Evolutionary conservation across 2,888 invertebrate species (phyloP).

Genomic region (Seira musarum): DNA sequence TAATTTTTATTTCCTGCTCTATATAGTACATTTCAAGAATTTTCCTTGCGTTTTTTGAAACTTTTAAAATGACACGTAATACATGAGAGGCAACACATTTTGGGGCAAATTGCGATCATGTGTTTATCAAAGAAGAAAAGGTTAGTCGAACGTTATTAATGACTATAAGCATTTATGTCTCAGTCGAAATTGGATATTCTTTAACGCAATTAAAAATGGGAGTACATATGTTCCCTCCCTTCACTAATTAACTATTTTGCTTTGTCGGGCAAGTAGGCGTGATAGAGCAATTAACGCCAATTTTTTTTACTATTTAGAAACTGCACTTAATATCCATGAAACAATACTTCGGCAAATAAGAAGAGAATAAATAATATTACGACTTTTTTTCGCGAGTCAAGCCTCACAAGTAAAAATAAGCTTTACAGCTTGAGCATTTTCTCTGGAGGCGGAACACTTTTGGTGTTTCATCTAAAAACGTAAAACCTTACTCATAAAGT

Average conservation of each 20-base stretch:
- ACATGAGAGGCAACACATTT: too few relatives aligned
- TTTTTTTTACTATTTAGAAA: not conserved
- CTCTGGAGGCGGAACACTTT: slow-evolving; percentile 35
- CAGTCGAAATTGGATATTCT: not conserved
- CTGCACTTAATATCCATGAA: not conserved
- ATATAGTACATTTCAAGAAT: too few relatives aligned
- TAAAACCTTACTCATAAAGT: not conserved
- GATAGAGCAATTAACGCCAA: not conserved
- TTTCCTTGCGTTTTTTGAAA: too few relatives aligned
- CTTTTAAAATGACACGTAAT: too few relatives aligned
- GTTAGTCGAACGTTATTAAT: too few relatives aligned
- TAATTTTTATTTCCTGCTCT: too few relatives aligned
- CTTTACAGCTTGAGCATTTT: slow-evolving; percentile 28
- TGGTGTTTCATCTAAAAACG: slow-evolving; percentile 34
- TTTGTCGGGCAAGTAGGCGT: not conserved
- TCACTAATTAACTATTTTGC: not conserved
- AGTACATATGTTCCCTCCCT: too few relatives aligned
- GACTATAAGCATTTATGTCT: too few relatives aligned
- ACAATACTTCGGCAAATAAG: not conserved
- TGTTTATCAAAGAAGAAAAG: too few relatives aligned
- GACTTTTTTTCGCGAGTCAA: slow-evolving; percentile 2
- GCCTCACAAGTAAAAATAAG: slow-evolving; percentile 15
- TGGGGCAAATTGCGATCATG: too few relatives aligned
- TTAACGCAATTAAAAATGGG: not conserved
- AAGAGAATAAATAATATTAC: not conserved